Evolutionary conservation across 2,888 invertebrate species (phyloP), one percentile per base, ranked within the genome.

Genomic region (Leptopterna dolabrata): DNA sequence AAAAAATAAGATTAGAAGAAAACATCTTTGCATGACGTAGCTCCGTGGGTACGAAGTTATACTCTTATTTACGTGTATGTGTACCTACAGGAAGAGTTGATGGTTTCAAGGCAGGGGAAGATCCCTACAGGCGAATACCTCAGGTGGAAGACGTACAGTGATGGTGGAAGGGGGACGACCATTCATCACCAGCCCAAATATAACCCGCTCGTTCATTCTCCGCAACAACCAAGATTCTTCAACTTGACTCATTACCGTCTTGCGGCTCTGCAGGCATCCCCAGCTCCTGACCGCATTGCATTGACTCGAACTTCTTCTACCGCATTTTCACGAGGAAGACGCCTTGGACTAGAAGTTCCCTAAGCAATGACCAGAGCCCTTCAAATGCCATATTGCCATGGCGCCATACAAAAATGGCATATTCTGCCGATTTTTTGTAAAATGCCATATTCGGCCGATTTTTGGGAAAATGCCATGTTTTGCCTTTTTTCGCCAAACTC

Each of bases 141-240:
- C 16, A 13, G n/a, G n/a, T n/a, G n/a, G n/a, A n/a, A n/a, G n/a
- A n/a, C n/a, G n/a, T n/a, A n/a, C 73, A 36, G 36, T 19, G 73
- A 36, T 24, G 0, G 51, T 16, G 63, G 19, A 27, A 27, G 24
- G 27, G 9, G 24, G 6, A 7, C 36, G 36, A 36, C 36, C 73
- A 73, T 73, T 73, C 41, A 73, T 73, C 73, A 73, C 41, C n/a
- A 29, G 73, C 73, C 73, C 73, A 36, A 73, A 73, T 73, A 73
- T 73, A 73, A 73, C 73, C 73, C 30, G 41, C 73, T 73, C 41
- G 16, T 36, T 73, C 36, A 11, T 73, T 16, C 73, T 78, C 29
- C 24, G 30, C 47, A 78, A 78, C 78, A 78, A 78, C 78, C 78
- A 47, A 78, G 78, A 78, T 78, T 78, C 45, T 30, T 78, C 78